Percentiles rank a stretch among this genome's conserved stretches.
phyloP scores from a whole-genome alignment of 2,113 vertebrate species.

The Gymnorhina tibicen region DNA sequence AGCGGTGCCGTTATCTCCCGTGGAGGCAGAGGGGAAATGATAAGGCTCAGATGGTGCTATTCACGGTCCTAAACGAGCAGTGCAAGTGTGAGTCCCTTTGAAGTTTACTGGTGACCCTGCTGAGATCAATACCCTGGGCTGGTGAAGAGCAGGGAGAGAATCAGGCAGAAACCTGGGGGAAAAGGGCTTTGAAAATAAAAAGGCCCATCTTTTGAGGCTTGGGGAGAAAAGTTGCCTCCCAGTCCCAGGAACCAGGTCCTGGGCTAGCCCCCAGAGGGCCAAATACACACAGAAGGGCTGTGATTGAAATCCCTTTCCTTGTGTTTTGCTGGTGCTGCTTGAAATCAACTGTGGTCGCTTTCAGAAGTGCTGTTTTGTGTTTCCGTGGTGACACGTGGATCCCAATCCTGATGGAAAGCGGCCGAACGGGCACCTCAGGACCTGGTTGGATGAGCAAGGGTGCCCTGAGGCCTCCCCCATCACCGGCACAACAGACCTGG shows the following conservation, averaged over 20 bases:
- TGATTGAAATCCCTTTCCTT: background rate
- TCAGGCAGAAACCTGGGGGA: background rate
- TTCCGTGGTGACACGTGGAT: accelerated
- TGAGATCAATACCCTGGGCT: background rate
- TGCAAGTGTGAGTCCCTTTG: background rate
- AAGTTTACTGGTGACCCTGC: constrained; percentile 6
- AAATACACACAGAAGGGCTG: background rate
- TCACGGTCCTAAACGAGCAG: background rate
- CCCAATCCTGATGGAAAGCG: background rate
- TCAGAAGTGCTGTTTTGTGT: background rate
- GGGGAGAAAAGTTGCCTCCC: background rate
- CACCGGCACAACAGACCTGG: background rate
- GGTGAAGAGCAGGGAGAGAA: background rate
- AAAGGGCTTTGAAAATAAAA: background rate
- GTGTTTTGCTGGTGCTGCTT: background rate
- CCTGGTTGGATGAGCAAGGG: background rate
- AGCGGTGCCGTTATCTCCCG: background rate
- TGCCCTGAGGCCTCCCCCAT: background rate
- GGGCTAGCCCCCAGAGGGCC: background rate
- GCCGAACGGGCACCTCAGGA: background rate
- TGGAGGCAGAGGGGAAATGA: background rate
- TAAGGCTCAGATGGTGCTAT: background rate
- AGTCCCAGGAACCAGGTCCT: background rate
- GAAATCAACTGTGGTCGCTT: background rate
- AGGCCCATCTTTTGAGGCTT: background rate